phyloP scores from a whole-genome alignment of 2,113 vertebrate genomes.

The Leucoraja erinaceus region DNA sequence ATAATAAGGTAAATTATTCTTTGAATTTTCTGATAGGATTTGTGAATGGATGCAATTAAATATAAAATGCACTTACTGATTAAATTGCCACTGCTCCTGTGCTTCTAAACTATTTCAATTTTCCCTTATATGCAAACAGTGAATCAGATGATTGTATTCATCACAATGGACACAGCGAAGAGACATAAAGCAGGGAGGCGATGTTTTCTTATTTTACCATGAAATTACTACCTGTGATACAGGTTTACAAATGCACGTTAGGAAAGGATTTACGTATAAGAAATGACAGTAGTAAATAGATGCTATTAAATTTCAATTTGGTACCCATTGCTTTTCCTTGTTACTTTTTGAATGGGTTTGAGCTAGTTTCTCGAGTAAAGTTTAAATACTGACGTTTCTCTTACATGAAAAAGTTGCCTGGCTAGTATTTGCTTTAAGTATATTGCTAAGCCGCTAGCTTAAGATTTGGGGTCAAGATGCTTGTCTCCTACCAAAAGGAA shows the following conservation, averaged over 20 bases:
- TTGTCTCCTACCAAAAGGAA: conserved; percentile 10
- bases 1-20: background rate
- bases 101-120: conserved; percentile 35
- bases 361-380: conserved; percentile 27
- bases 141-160: conserved; percentile 40
- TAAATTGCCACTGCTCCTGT: conserved; percentile 44
- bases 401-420: conserved; percentile 18
- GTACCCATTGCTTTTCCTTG: conserved; percentile 30
- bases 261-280: conserved; percentile 41
- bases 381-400: conserved; percentile 16
- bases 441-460: conserved; percentile 15
- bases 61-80: conserved; percentile 42
- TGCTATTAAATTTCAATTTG: conserved; percentile 48
- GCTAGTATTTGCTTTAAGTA: conserved; percentile 18
- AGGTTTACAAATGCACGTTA: conserved; percentile 42
- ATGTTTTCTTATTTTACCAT: conserved; percentile 41
- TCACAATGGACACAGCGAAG: conserved; percentile 38
- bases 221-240: conserved; percentile 43
- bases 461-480: conserved; percentile 20
- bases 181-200: conserved; percentile 38
- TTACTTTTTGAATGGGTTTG: conserved; percentile 16
- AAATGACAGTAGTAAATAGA: conserved; percentile 42
- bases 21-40: background rate
- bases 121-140: conserved; percentile 40
- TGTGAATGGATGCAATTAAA: conserved; percentile 41